phyloP scores from a whole-genome alignment of 2,113 vertebrate species.

The Mastomys natalensis region DNA sequence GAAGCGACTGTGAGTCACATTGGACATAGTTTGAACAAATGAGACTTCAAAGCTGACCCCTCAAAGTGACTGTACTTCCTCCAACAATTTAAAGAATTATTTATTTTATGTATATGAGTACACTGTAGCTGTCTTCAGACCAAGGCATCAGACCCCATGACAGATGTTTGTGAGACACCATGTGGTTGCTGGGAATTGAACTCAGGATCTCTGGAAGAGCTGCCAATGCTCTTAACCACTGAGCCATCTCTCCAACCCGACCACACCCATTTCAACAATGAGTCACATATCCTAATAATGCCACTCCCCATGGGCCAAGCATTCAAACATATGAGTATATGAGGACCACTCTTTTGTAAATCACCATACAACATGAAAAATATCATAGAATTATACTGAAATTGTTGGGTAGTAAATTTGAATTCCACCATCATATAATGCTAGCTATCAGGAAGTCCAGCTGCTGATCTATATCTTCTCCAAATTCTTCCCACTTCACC shows the following conservation, averaged over 20 bases:
- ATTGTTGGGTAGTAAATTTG: conserved; percentile 24
- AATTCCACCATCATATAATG: background rate
- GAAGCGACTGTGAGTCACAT: background rate
- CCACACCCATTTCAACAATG: background rate
- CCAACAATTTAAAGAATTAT: background rate
- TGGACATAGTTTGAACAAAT: background rate
- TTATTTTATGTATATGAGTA: too few relatives aligned
- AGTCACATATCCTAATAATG: background rate
- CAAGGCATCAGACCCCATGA: too few relatives aligned
- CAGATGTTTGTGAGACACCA: too few relatives aligned
- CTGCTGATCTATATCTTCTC: background rate
- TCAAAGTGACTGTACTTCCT: background rate
- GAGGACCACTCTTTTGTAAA: background rate
- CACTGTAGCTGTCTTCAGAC: too few relatives aligned
- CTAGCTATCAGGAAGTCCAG: conserved; percentile 30
- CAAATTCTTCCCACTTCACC: background rate
- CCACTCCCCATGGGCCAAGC: background rate
- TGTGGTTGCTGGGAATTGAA: too few relatives aligned
- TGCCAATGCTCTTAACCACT: too few relatives aligned
- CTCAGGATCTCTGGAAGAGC: too few relatives aligned
- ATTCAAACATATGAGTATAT: background rate
- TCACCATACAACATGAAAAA: background rate
- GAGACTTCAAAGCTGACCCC: background rate
- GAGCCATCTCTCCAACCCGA: too few relatives aligned
- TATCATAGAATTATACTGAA: background rate